Conservation (phyloP, 2,113 vertebrate genomes). For the Menura novaehollandiae region DNA sequence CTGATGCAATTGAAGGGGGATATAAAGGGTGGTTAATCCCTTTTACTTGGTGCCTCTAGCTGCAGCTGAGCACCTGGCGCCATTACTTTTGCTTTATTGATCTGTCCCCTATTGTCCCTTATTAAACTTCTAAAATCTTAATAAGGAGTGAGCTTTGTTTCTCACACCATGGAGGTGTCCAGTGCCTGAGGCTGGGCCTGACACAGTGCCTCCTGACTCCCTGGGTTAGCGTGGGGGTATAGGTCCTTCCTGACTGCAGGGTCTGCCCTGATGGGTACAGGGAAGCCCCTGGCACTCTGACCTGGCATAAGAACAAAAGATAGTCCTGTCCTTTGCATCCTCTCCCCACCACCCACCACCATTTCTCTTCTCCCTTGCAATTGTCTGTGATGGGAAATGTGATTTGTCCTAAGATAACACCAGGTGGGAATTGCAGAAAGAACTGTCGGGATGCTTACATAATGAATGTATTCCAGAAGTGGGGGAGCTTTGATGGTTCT, state of each 20-base stretch:
- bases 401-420: not conserved
- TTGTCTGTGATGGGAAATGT: not conserved
- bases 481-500: not conserved
- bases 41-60: no score
- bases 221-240: no score
- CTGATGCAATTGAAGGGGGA: no score
- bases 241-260: not conserved
- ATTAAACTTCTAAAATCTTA: no score
- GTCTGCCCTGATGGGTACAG: not conserved
- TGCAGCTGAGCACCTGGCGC: no score
- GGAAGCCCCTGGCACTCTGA: not conserved
- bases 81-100: no score
- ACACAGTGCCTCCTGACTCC: no score
- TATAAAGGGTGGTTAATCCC: no score
- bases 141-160: no score
- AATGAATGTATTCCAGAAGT: not conserved
- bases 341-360: not conserved
- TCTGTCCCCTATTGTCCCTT: no score
- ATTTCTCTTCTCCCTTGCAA: not conserved
- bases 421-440: not conserved
- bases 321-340: not conserved
- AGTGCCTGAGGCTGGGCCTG: not conserved
- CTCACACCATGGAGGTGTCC: rapidly evolving
- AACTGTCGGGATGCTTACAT: not conserved
- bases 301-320: not conserved